These are phyloP conservation scores for Parazoanthus darwini DNA, from an alignment of 92 coral and sea anemone species.

Conservation along the genomic window DNA sequence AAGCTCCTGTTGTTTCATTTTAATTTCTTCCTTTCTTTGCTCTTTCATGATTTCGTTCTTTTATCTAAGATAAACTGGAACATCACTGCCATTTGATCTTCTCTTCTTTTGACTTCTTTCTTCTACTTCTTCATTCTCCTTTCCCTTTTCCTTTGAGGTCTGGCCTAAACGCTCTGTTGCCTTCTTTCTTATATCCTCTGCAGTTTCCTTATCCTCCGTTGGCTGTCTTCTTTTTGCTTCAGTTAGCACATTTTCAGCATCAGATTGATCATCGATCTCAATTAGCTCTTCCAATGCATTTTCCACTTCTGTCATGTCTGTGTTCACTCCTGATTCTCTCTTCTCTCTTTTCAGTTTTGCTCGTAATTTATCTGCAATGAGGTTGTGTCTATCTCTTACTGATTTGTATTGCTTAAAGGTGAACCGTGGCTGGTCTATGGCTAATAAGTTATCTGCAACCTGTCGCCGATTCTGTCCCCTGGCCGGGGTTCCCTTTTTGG, in stretches of 20 bases:
- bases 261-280: neutral
- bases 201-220: neutral
- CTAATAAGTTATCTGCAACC: constrained; percentile 16
- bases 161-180: constrained; percentile 13
- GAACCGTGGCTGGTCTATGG: constrained; percentile 18
- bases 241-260: neutral
- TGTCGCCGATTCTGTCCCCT: constrained; percentile 7
- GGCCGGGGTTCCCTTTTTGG: constrained; percentile 11
- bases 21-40: neutral
- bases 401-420: neutral
- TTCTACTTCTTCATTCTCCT: neutral
- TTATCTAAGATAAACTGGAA: neutral
- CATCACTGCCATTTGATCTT: neutral
- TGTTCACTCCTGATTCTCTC: constrained; percentile 15
- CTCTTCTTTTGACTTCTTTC: constrained; percentile 1
- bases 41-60: neutral
- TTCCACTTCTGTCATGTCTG: constrained; percentile 18
- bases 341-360: constrained; percentile 17
- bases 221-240: neutral
- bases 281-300: neutral
- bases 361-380: constrained; percentile 20
- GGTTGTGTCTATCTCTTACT: neutral
- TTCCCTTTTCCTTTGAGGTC: neutral
- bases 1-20: neutral
- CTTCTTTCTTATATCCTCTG: constrained; percentile 10